A percentile compares a stretch with the other conserved stretches of the same genome.
Conservation (phyloP, 2,113 vertebrate genomes). For the Myocastor coypus region DNA sequence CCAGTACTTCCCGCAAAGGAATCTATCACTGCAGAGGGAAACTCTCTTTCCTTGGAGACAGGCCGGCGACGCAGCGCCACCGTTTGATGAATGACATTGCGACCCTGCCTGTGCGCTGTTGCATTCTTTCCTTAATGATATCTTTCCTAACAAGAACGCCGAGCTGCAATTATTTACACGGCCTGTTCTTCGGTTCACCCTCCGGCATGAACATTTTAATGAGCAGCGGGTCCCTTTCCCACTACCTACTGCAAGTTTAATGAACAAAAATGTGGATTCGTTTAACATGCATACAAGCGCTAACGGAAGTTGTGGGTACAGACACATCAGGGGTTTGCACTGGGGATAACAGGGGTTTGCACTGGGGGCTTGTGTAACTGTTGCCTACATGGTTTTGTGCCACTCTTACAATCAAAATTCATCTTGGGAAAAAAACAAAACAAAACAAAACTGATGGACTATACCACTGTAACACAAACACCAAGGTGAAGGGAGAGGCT, state of each 20-base stretch:
- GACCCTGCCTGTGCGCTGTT: constrained; percentile 48
- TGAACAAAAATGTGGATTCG: background rate
- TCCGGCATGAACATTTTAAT: constrained; percentile 52
- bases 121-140: background rate
- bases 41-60: constrained; percentile 68
- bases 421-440: constrained; percentile 79
- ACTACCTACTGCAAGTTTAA: constrained; percentile 67
- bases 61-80: constrained; percentile 65
- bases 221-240: constrained; percentile 64
- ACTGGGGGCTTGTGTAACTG: constrained; percentile 38
- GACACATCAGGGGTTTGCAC: constrained; percentile 38
- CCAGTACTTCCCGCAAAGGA: constrained; percentile 59
- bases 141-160: constrained; percentile 64
- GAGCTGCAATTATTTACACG: constrained; percentile 55
- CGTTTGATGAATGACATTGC: constrained; percentile 78
- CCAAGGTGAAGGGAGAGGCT: constrained; percentile 52
- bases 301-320: background rate
- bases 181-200: background rate
- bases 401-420: constrained; percentile 79
- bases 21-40: constrained; percentile 66
- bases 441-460: too few species aligned
- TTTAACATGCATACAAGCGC: too few species aligned
- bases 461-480: constrained; percentile 71
- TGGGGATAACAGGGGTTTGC: constrained; percentile 51
- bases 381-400: constrained; percentile 39